Conservation (phyloP, 2,888 invertebrate genomes). For the Stegophylla sp. region DNA sequence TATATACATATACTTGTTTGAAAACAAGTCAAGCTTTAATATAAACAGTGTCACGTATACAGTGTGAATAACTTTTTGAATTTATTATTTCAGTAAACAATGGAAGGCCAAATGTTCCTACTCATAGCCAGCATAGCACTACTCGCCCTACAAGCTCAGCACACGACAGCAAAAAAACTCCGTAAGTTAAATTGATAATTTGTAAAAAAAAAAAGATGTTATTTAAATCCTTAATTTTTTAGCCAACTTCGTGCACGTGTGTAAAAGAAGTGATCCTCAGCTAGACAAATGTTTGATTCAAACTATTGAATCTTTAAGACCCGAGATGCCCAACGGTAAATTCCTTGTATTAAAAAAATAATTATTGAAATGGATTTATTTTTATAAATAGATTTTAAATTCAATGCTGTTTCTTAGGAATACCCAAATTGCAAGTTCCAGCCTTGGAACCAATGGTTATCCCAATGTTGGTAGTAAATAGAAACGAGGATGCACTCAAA, state of each 20-base stretch:
- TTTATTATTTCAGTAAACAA: conserved; percentile 45
- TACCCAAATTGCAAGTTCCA: conserved; percentile 75
- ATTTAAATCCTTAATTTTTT: conserved; percentile 60
- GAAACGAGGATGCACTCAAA: conserved; percentile 68
- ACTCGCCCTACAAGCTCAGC: conserved; percentile 42
- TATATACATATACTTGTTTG: too few relatives aligned
- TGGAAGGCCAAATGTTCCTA: conserved; percentile 38
- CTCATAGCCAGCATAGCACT: conserved; percentile 24
- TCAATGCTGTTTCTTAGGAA: conserved; percentile 68
- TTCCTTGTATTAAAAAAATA: conserved; percentile 25
- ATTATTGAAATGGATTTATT: conserved; percentile 9
- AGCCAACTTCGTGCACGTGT: conserved; percentile 66
- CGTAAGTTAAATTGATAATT: conserved; percentile 44
- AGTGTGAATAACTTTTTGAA: background rate
- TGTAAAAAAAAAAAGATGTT: background rate
- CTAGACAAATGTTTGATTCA: conserved; percentile 78
- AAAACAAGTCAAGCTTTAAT: background rate
- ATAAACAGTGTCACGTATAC: background rate
- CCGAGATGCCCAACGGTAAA: conserved; percentile 76
- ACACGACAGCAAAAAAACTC: conserved; percentile 46
- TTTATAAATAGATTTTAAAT: background rate
- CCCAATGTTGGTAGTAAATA: conserved; percentile 73
- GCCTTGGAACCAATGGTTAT: conserved; percentile 83
- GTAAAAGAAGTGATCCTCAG: conserved; percentile 69
- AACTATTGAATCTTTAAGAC: conserved; percentile 75